These are phyloP conservation scores for Pocillopora grandis DNA, from an alignment of 92 coral and sea anemone genomes.

Conservation along the genomic window DNA sequence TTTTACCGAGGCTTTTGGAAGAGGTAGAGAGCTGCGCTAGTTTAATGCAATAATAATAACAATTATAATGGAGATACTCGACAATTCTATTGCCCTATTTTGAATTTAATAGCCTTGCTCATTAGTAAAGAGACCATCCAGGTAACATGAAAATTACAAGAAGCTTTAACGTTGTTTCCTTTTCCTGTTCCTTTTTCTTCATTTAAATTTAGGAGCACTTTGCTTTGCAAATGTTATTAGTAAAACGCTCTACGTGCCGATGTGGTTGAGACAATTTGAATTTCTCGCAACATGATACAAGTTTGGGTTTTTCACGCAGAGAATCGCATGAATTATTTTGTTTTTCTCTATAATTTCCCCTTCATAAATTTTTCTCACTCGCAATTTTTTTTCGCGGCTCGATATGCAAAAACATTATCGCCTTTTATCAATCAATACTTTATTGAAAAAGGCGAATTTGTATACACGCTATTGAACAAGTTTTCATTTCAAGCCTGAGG, in stretches of 20 bases:
- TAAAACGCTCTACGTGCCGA: background rate
- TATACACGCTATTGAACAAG: background rate
- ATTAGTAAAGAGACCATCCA: background rate
- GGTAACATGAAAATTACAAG: slow-evolving; percentile 21
- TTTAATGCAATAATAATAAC: background rate
- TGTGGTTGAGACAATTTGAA: slow-evolving; percentile 20
- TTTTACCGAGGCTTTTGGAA: background rate
- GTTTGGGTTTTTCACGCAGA: slow-evolving; percentile 22
- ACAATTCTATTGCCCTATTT: background rate
- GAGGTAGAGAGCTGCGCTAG: background rate
- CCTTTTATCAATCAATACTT: background rate
- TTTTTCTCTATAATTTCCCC: background rate
- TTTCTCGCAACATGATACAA: background rate
- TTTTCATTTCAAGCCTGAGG: background rate
- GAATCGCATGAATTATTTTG: background rate
- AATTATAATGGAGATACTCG: background rate
- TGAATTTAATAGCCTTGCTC: slow-evolving; percentile 12
- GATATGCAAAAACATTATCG: background rate
- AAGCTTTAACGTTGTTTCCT: background rate
- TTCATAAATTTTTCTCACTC: background rate
- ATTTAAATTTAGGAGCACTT: background rate
- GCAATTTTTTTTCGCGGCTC: background rate
- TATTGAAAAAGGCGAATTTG: background rate
- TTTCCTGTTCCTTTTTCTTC: background rate
- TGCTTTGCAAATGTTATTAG: background rate